phyloP scores from a whole-genome alignment of 2,888 invertebrate species.

The Cinara cedri region DNA sequence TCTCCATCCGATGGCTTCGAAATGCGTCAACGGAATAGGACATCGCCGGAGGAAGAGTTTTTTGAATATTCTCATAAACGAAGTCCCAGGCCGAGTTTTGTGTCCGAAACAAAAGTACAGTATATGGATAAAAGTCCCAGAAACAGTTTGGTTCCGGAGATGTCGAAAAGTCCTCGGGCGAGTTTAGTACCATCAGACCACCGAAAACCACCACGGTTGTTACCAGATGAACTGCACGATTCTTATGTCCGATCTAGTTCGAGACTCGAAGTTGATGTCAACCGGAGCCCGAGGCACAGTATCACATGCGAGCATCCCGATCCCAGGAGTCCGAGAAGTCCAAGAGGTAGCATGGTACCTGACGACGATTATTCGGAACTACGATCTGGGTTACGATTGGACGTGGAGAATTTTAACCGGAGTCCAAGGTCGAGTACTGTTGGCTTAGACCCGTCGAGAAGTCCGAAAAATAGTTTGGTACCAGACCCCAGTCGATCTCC shows the following conservation, averaged over 20 bases:
- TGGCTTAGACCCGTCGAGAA: slow-evolving; percentile 65
- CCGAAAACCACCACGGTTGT: slow-evolving; percentile 40
- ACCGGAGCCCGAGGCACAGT: slow-evolving; percentile 64
- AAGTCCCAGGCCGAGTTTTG: slow-evolving; percentile 67
- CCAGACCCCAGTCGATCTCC: slow-evolving; percentile 64
- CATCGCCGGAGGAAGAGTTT: slow-evolving; percentile 26
- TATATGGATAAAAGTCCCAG: slow-evolving; percentile 61
- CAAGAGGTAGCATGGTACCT: slow-evolving; percentile 65
- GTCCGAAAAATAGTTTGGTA: slow-evolving; percentile 66
- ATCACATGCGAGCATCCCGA: slow-evolving; percentile 63
- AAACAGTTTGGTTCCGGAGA: slow-evolving; percentile 69
- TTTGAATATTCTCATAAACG: slow-evolving; percentile 64
- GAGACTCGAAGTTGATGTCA: slow-evolving; percentile 64
- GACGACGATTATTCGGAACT: slow-evolving; percentile 63
- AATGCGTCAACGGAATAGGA: slow-evolving; percentile 32
- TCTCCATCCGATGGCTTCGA: slow-evolving; percentile 45
- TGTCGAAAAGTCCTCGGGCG: slow-evolving; percentile 67
- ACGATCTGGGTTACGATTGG: slow-evolving; percentile 66
- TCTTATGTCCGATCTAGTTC: slow-evolving; percentile 51
- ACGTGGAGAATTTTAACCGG: slow-evolving; percentile 65
- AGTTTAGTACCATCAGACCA: slow-evolving; percentile 66
- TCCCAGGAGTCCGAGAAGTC: slow-evolving; percentile 63
- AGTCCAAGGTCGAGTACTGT: slow-evolving; percentile 69
- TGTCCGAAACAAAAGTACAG: slow-evolving; percentile 61
- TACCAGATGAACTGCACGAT: slow-evolving; percentile 41